Evolutionary conservation across 2,113 vertebrate species (phyloP).

Genomic region (Hylia prasina): DNA sequence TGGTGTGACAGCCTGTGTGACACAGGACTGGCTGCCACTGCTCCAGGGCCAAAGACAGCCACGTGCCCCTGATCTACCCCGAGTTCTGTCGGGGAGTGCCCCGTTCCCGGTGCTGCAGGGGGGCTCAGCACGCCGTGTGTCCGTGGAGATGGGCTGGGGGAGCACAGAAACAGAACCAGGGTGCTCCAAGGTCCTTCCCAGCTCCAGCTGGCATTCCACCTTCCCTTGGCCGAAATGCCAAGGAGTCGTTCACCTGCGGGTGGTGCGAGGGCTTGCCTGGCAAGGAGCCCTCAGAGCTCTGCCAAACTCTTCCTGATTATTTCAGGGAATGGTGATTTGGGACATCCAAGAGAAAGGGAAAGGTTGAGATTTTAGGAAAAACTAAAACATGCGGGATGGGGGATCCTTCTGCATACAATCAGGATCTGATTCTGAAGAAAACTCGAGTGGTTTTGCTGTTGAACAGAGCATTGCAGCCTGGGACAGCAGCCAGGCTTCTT

Average conservation of each 20-base stretch:
- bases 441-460: neutral
- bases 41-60: neutral
- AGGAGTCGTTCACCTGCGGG: neutral
- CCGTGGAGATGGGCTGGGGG: neutral
- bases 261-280: neutral
- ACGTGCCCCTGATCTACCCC: too few species aligned
- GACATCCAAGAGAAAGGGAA: neutral
- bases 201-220: neutral
- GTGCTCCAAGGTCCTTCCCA: fast-evolving
- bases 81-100: fast-evolving
- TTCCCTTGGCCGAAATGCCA: neutral
- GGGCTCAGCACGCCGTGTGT: fast-evolving
- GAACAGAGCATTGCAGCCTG: neutral
- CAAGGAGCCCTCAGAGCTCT: neutral
- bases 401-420: neutral
- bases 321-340: neutral
- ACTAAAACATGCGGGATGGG: fast-evolving
- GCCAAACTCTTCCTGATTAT: neutral
- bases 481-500: neutral
- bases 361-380: neutral
- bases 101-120: neutral
- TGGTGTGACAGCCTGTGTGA: neutral
- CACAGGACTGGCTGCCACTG: neutral
- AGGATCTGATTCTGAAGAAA: neutral
- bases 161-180: neutral